These are phyloP conservation scores for Serinus canaria DNA, from an alignment of 2,113 vertebrate species.

Conservation along the genomic window DNA sequence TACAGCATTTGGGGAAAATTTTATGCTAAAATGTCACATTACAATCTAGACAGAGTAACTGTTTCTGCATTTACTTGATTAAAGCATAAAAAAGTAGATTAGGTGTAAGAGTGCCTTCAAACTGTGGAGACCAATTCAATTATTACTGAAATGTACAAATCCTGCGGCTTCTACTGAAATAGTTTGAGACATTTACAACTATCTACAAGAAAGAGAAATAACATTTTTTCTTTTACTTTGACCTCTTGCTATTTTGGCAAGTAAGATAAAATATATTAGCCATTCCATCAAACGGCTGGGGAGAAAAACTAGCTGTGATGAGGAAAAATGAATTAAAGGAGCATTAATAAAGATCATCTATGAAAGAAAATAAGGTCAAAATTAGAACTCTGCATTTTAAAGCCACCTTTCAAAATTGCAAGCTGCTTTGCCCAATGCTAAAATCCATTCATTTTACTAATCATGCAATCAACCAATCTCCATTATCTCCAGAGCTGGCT, in stretches of 20 bases:
- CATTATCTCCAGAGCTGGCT: slow-evolving; percentile 65
- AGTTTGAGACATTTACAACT: slow-evolving; percentile 14
- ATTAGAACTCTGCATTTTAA: slow-evolving; percentile 57
- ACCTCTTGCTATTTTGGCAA: slow-evolving; percentile 15
- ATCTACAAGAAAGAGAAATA: background rate
- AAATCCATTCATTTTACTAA: slow-evolving; percentile 64
- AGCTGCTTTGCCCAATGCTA: slow-evolving; percentile 54
- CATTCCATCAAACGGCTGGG: slow-evolving; percentile 8
- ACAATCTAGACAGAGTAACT: slow-evolving; percentile 53
- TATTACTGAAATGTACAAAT: slow-evolving; percentile 60
- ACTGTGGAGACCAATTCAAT: slow-evolving; percentile 62
- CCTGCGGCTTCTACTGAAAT: background rate
- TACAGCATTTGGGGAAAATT: background rate
- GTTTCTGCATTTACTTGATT: slow-evolving; percentile 68
- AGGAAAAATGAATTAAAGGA: slow-evolving; percentile 24
- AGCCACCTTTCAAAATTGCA: slow-evolving; percentile 48
- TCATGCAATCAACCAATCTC: slow-evolving; percentile 56
- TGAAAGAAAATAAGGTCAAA: slow-evolving; percentile 55
- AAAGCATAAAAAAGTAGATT: slow-evolving; percentile 62
- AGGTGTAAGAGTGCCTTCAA: slow-evolving; percentile 64
- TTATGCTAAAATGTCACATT: slow-evolving; percentile 48
- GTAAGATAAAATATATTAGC: slow-evolving; percentile 38
- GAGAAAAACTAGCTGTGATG: slow-evolving; percentile 32
- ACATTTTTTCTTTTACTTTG: background rate
- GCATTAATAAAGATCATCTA: slow-evolving; percentile 66